These are phyloP conservation scores for Cosmia trapezina DNA, from an alignment of 2,888 invertebrate genomes.

Conservation along the genomic window DNA sequence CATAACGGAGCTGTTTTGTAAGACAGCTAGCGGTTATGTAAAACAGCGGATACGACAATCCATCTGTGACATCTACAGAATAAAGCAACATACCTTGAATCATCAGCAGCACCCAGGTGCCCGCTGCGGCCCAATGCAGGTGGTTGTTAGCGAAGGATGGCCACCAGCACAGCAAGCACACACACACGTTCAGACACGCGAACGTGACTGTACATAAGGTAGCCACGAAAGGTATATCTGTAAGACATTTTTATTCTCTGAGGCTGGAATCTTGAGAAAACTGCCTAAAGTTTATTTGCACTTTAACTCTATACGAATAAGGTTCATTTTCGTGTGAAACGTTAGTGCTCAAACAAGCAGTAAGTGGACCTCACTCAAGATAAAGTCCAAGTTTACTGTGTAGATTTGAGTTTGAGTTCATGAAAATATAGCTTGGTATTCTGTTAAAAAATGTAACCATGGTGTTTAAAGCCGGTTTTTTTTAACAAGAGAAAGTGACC, in stretches of 20 bases:
- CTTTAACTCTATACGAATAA: not conserved
- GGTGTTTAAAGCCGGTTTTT: no score
- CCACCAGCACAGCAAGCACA: conserved; percentile 96
- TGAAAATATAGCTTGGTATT: no score
- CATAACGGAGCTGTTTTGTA: no score
- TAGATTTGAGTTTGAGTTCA: no score
- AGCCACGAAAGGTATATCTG: conserved; percentile 50
- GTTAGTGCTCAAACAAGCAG: not conserved
- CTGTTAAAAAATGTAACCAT: no score
- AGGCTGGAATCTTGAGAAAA: no score
- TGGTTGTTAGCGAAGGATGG: conserved; percentile 97
- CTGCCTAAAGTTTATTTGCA: not conserved
- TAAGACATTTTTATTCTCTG: not conserved
- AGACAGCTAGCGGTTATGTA: no score
- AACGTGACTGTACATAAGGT: conserved; percentile 93
- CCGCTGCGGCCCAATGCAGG: conserved; percentile 97
- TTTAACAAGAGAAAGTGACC: no score
- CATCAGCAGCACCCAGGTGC: conserved; percentile 96
- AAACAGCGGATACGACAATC: no score
- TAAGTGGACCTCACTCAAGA: not conserved
- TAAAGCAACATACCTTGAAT: conserved; percentile 92
- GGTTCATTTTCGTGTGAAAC: not conserved
- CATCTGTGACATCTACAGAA: not conserved
- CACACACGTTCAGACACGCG: conserved; percentile 93
- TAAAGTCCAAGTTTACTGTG: not conserved